Evolutionary conservation across 1,140 invertebrate species (phyloP).

Genomic region (Apis florea): DNA sequence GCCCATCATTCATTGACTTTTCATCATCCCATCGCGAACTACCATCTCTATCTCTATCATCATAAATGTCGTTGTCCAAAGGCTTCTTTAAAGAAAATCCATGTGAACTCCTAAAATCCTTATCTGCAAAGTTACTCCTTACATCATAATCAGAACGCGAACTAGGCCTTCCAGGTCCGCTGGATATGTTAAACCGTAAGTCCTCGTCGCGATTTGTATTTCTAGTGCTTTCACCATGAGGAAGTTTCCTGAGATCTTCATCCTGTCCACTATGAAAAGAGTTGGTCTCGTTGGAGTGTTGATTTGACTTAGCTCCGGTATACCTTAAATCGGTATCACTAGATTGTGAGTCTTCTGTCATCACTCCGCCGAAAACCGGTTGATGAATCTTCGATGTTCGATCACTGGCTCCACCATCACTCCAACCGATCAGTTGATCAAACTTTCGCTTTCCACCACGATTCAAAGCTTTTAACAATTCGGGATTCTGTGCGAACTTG

Average conservation of each 20-base stretch:
- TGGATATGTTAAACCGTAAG: constrained; percentile 57
- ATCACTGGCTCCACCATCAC: constrained; percentile 67
- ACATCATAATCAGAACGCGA: constrained; percentile 55
- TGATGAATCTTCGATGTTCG: constrained; percentile 72
- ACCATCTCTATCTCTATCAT: constrained; percentile 66
- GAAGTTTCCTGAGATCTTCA: constrained; percentile 60
- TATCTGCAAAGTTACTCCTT: constrained; percentile 65
- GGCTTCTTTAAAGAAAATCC: constrained; percentile 57
- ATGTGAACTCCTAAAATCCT: constrained; percentile 63
- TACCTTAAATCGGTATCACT: constrained; percentile 72
- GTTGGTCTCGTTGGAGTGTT: constrained; percentile 38
- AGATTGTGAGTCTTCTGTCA: constrained; percentile 71
- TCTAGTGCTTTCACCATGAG: constrained; percentile 43
- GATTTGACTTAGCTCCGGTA: constrained; percentile 46
- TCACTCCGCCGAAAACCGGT: constrained; percentile 70
- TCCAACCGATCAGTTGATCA: constrained; percentile 78
- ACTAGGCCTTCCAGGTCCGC: constrained; percentile 65
- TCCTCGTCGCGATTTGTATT: constrained; percentile 62
- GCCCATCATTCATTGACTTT: constrained; percentile 47
- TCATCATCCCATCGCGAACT: constrained; percentile 71
- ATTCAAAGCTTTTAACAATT: constrained; percentile 75
- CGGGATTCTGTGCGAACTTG: constrained; percentile 78
- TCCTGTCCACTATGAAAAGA: constrained; percentile 59
- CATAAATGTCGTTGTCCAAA: constrained; percentile 62
- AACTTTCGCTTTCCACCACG: constrained; percentile 78